These are phyloP conservation scores for Syrphus vitripennis DNA, from an alignment of 2,888 invertebrate genomes.

Conservation along the genomic window DNA sequence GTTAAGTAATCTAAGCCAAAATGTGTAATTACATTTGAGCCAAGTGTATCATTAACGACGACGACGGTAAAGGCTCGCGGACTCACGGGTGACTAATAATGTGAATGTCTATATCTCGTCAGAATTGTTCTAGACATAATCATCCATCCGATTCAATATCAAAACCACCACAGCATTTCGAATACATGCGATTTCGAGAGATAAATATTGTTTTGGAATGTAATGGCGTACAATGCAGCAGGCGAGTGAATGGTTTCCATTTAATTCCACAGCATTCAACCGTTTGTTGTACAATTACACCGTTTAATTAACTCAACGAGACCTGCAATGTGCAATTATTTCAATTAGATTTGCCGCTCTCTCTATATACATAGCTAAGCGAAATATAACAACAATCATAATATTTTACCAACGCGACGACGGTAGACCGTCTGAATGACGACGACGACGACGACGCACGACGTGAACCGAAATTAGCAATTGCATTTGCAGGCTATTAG, in stretches of 20 bases:
- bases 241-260: constrained; percentile 56
- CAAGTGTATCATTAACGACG: constrained; percentile 60
- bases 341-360: constrained; percentile 77
- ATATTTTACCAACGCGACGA: not conserved
- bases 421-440: not conserved
- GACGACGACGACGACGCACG: not conserved
- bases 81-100: constrained; percentile 56
- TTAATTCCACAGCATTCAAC: constrained; percentile 55
- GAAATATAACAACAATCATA: constrained; percentile 2
- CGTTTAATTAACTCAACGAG: constrained; percentile 81
- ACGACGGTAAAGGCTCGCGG: constrained; percentile 18
- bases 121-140: constrained; percentile 46
- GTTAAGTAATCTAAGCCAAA: constrained; percentile 62
- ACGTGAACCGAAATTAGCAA: constrained; percentile 52
- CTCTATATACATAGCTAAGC: not conserved
- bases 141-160: constrained; percentile 11
- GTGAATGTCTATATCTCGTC: constrained; percentile 12
- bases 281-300: constrained; percentile 78
- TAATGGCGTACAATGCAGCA: constrained; percentile 16
- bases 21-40: constrained; percentile 60
- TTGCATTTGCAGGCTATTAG: constrained; percentile 61
- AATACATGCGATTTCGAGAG: not conserved
- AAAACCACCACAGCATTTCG: not conserved
- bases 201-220: constrained; percentile 46
- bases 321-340: constrained; percentile 78